These are phyloP conservation scores for Bettongia penicillata DNA, from an alignment of 2,113 vertebrate species.

Conservation along the genomic window DNA sequence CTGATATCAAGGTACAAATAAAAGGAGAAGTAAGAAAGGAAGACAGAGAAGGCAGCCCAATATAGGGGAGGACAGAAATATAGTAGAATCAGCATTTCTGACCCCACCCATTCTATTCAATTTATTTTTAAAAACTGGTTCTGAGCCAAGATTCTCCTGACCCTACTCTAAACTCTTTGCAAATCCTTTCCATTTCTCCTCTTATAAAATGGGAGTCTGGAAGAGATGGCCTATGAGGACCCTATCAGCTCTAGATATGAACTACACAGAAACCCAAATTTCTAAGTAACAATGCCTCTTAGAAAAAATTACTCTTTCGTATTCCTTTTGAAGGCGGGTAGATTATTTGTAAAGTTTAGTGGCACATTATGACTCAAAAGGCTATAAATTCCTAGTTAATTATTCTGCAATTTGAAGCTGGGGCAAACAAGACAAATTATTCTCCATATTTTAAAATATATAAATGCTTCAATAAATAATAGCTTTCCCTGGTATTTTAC, in stretches of 20 bases:
- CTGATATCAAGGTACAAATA: not conserved
- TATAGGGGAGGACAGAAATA: not conserved
- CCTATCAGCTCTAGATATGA: not conserved
- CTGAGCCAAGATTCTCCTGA: not conserved
- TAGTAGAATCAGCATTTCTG: not conserved
- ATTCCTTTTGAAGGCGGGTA: not conserved
- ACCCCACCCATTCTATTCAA: not conserved
- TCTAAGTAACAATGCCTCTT: not conserved
- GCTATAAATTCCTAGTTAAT: not conserved
- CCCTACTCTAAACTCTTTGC: not conserved
- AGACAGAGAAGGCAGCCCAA: not conserved
- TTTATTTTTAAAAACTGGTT: not conserved
- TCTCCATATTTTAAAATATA: not conserved
- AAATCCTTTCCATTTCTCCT: not conserved
- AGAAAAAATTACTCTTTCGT: not conserved
- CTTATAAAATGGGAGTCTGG: not conserved
- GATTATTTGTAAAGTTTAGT: not conserved
- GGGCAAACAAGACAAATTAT: not conserved
- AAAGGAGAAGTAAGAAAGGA: not conserved
- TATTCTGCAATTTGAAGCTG: not conserved
- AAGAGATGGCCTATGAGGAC: not conserved
- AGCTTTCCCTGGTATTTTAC: conserved; percentile 23
- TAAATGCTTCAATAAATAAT: conserved; percentile 40
- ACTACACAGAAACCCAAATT: not conserved
- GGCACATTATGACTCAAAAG: not conserved